phyloP scores from a whole-genome alignment of 2,888 invertebrate genomes.

The Eupithecia centaureata region DNA sequence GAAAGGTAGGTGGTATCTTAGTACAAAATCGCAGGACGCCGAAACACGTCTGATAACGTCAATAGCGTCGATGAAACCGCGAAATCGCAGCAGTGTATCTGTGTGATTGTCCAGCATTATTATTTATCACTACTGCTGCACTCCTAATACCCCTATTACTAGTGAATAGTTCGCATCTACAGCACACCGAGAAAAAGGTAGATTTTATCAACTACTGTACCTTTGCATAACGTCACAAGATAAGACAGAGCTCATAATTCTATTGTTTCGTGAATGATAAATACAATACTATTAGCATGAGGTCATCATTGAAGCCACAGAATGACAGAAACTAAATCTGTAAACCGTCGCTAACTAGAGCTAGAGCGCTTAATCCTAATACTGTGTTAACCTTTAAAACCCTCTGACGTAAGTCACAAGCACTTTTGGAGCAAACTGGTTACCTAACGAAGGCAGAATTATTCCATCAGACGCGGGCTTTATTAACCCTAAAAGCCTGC shows the following conservation, averaged over 20 bases:
- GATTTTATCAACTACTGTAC: background rate
- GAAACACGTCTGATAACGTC: no score
- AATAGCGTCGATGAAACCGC: no score
- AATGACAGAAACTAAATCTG: background rate
- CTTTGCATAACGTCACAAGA: background rate
- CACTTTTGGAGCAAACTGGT: conserved; percentile 15
- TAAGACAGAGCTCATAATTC: background rate
- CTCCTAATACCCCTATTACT: no score
- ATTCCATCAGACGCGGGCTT: conserved; percentile 6
- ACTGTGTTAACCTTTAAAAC: conserved; percentile 10
- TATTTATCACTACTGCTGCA: no score
- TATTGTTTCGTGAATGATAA: conserved; percentile 1
- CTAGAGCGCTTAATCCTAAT: conserved; percentile 11
- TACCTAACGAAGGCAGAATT: conserved; percentile 10
- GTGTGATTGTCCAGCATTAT: no score
- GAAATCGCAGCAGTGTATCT: no score
- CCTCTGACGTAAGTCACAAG: conserved; percentile 7
- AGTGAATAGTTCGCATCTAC: background rate
- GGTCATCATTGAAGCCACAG: background rate
- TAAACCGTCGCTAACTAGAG: conserved; percentile 2
- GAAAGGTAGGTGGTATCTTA: no score
- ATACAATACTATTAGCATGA: conserved; percentile 8
- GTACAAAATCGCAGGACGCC: no score
- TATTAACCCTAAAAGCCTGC: background rate
- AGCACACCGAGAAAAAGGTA: background rate